phyloP scores from a whole-genome alignment of 2,797 vertebrate genomes.

The Sebastiscus albofasciatus region DNA sequence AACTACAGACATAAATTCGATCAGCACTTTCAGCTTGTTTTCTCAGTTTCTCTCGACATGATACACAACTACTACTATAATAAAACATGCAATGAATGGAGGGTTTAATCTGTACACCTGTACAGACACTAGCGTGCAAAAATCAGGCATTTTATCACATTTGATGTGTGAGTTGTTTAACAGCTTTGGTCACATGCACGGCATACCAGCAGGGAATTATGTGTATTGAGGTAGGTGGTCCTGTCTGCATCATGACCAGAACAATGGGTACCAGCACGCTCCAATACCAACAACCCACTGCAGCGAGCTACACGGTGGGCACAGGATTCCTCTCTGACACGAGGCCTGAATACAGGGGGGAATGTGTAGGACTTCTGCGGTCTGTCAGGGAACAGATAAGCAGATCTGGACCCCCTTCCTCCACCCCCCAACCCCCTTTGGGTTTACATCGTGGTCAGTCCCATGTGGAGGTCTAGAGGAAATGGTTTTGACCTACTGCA shows the following conservation, averaged over 20 bases:
- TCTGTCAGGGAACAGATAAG: slow-evolving; percentile 34
- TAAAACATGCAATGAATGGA: neutral
- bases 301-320: slow-evolving; percentile 28
- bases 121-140: slow-evolving; percentile 17
- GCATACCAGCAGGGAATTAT: slow-evolving; percentile 73
- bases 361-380: slow-evolving; percentile 19
- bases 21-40: neutral
- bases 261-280: slow-evolving; percentile 71
- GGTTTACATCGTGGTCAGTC: slow-evolving; percentile 61
- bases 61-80: neutral
- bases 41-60: neutral
- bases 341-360: slow-evolving; percentile 21
- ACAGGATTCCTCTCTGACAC: slow-evolving; percentile 39
- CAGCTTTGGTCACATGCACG: slow-evolving; percentile 69
- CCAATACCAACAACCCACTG: slow-evolving; percentile 33
- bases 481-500: slow-evolving; percentile 75
- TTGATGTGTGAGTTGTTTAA: slow-evolving; percentile 37
- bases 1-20: neutral
- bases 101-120: slow-evolving; percentile 10
- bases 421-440: neutral
- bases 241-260: slow-evolving; percentile 67
- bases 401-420: slow-evolving; percentile 31
- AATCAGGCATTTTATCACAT: slow-evolving; percentile 9
- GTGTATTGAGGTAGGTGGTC: slow-evolving; percentile 73
- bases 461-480: slow-evolving; percentile 68